Evolutionary conservation across 2,888 invertebrate genomes (phyloP), one percentile per base, ranked within the genome.

Genomic region (Spilosoma lubricipeda): DNA sequence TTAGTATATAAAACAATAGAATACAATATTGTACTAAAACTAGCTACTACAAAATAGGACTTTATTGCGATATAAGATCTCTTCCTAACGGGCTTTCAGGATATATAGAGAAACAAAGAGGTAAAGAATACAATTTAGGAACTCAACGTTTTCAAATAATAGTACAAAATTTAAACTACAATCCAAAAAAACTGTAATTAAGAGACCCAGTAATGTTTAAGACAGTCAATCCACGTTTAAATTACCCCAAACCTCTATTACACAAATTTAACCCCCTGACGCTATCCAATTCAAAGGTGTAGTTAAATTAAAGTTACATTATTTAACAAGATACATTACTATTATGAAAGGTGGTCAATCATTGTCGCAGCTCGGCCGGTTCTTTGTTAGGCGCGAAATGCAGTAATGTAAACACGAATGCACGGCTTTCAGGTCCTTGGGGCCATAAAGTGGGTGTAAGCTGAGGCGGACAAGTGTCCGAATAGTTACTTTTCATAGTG

Each of bases 321-420:
- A 45, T 23, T 8, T 8, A 45, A 33, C 15, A 66, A n/a, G 66
- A 48, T 45, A 45, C 45, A 36, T 36, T n/a, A 66, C 59, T 69
- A 2, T 48, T 82, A 75, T 36, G 36, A 69, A 80, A 59, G 67
- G 73, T 56, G 70, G 76, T 78, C 77, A 77, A 79, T 77, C 76
- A 77, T 75, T 79, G 80, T 77, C 78, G 76, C 52, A 76, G 70
- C 70, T 59, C 71, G 68, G 75, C 75, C 59, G 70, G 67, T 56
- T 72, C 78, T 83, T 81, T 81, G 81, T 79, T 77, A 74, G 83
- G 85, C 80, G 84, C 82, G 81, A 85, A 88, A 79, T 83, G 85
- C 87, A 86, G 68, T 79, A 78, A 80, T 80, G 84, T 83, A 82
- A 87, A 86, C 83, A 87, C 72, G 74, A 82, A 78, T 81, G 82